Percentiles rank a stretch among this genome's conserved stretches.
phyloP scores from a whole-genome alignment of 2,797 vertebrate genomes.

The Poecile montanus region DNA sequence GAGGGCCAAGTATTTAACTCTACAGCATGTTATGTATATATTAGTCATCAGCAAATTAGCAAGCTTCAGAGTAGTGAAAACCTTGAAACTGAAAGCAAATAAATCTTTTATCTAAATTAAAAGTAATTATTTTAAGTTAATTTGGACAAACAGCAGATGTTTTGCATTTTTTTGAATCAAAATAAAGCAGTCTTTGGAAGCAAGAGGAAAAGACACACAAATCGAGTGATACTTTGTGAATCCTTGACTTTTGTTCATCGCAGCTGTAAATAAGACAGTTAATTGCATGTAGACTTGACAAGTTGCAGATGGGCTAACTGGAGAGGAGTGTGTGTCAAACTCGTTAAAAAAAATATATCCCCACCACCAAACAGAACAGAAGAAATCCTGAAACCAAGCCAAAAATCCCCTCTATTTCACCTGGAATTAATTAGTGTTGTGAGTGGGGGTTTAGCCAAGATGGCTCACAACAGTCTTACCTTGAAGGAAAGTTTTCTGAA shows the following conservation, averaged over 20 bases:
- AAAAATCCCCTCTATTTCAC: conserved; percentile 45
- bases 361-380: background rate
- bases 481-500: background rate
- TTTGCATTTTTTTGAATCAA: conserved; percentile 80
- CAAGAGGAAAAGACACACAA: conserved; percentile 74
- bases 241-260: conserved; percentile 85
- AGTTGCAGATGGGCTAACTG: conserved; percentile 83
- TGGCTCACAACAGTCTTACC: conserved; percentile 37
- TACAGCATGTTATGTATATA: conserved; percentile 65
- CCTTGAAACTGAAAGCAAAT: conserved; percentile 82
- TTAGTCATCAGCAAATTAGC: conserved; percentile 77
- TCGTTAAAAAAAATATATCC: background rate
- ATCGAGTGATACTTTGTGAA: conserved; percentile 77
- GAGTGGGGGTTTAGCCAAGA: conserved; percentile 18
- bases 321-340: conserved; percentile 74
- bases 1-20: conserved; percentile 75
- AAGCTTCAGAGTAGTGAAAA: conserved; percentile 74
- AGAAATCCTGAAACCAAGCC: background rate
- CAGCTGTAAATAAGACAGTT: conserved; percentile 84
- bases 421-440: conserved; percentile 56
- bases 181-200: conserved; percentile 79
- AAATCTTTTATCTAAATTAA: conserved; percentile 86
- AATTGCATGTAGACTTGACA: conserved; percentile 81
- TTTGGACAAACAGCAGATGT: conserved; percentile 87
- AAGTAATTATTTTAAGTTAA: conserved; percentile 88